Conservation (phyloP, 2,888 invertebrate species). For the Syritta pipiens region DNA sequence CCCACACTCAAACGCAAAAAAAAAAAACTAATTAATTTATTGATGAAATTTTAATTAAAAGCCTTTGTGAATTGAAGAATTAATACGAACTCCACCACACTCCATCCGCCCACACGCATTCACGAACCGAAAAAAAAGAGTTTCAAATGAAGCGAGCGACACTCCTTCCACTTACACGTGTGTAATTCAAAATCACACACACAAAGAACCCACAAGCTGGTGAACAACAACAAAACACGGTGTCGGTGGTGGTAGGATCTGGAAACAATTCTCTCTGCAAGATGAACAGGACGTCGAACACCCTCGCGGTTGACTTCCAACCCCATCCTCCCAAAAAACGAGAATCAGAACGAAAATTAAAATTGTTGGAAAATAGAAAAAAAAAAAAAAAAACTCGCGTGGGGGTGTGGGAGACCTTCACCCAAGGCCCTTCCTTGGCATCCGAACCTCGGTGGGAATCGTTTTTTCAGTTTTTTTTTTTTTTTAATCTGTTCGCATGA, state of each 20-base stretch:
- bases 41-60: slow-evolving; percentile 66
- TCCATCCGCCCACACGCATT: neutral
- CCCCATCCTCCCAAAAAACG: too few species aligned
- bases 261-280: neutral
- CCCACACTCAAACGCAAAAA: neutral
- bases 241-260: neutral
- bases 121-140: neutral
- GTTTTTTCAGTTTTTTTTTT: too few species aligned
- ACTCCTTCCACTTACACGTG: too few species aligned
- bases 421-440: slow-evolving; percentile 7
- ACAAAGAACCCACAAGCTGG: too few species aligned
- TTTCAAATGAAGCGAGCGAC: neutral
- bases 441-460: too few species aligned
- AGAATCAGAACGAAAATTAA: slow-evolving; percentile 21
- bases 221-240: too few species aligned
- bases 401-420: too few species aligned
- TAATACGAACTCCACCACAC: slow-evolving; percentile 18
- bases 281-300: slow-evolving; percentile 11
- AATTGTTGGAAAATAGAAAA: slow-evolving; percentile 10
- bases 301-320: neutral
- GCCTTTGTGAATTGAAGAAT: slow-evolving; percentile 49
- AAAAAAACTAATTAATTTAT: slow-evolving; percentile 60
- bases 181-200: too few species aligned
- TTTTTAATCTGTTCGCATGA: slow-evolving; percentile 70
- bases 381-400: slow-evolving; percentile 2